These are phyloP conservation scores for Malthinus flaveolus DNA, from an alignment of 2,888 invertebrate genomes.

Conservation along the genomic window DNA sequence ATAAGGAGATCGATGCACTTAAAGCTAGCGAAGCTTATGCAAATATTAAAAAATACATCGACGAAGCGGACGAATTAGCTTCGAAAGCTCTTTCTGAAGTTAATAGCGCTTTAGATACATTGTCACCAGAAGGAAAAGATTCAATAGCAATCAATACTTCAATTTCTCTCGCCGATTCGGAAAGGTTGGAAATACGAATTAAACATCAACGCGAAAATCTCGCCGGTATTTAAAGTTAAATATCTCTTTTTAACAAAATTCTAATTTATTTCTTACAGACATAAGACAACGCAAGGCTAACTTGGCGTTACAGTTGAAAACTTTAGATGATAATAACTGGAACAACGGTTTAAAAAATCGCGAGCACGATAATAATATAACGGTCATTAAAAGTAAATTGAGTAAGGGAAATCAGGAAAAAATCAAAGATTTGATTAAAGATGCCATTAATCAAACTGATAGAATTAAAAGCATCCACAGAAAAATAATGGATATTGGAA, in stretches of 20 bases:
- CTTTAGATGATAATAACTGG: conserved; percentile 31
- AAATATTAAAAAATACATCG: conserved; percentile 73
- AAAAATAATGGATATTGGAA: conserved; percentile 44
- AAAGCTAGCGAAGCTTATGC: conserved; percentile 69
- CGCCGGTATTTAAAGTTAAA: conserved; percentile 45
- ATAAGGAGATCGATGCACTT: conserved; percentile 64
- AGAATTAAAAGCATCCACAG: conserved; percentile 46
- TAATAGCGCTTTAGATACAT: conserved; percentile 46
- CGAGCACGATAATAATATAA: conserved; percentile 28
- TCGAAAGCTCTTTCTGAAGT: conserved; percentile 57
- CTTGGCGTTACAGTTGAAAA: conserved; percentile 49
- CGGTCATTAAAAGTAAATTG: conserved; percentile 25
- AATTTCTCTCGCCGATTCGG: conserved; percentile 60
- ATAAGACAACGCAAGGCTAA: conserved; percentile 35
- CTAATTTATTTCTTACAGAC: conserved; percentile 31
- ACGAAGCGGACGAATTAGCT: conserved; percentile 66
- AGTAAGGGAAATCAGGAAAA: conserved; percentile 18
- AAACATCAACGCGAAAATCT: conserved; percentile 57
- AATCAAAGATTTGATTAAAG: conserved; percentile 32
- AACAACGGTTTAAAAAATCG: conserved; percentile 38
- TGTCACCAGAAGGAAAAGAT: conserved; percentile 53
- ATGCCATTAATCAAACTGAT: conserved; percentile 42
- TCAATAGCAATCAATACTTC: conserved; percentile 59
- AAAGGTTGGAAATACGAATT: conserved; percentile 59
- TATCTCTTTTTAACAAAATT: not conserved